Evolutionary conservation across 2,113 vertebrate species (phyloP).

Genomic region (Nothoprocta pentlandii): DNA sequence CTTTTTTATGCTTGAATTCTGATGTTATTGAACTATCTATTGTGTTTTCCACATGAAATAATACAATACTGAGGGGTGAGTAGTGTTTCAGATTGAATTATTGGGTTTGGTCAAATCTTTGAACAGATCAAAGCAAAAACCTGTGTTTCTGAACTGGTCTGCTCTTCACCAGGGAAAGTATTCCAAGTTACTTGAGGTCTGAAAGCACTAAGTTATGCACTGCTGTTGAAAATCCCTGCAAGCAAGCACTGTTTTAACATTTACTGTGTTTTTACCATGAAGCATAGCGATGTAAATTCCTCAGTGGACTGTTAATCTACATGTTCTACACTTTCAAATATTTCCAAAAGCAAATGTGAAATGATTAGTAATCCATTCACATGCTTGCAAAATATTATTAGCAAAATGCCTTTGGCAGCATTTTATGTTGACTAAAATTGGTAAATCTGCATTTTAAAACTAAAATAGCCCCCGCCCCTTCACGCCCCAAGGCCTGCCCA

Average conservation of each 20-base stretch:
- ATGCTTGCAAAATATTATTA: constrained; percentile 75
- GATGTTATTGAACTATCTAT: not conserved
- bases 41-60: not conserved
- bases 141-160: not conserved
- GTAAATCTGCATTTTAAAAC: constrained; percentile 50
- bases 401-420: constrained; percentile 72
- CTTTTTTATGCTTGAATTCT: not conserved
- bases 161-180: not conserved
- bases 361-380: constrained; percentile 70
- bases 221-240: constrained; percentile 29
- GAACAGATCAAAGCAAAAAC: not conserved
- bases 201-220: not conserved
- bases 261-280: constrained; percentile 76
- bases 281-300: constrained; percentile 82
- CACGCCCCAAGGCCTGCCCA: not conserved
- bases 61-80: not conserved
- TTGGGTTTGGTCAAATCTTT: not conserved
- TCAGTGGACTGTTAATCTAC: constrained; percentile 82
- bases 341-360: constrained; percentile 79
- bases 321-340: constrained; percentile 72
- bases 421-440: constrained; percentile 57
- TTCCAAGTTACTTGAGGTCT: not conserved
- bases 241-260: constrained; percentile 73
- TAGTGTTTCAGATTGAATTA: not conserved
- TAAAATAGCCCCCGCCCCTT: not conserved